Evolutionary conservation across 2,888 invertebrate species (phyloP).

Genomic region (Syrphus vitripennis): DNA sequence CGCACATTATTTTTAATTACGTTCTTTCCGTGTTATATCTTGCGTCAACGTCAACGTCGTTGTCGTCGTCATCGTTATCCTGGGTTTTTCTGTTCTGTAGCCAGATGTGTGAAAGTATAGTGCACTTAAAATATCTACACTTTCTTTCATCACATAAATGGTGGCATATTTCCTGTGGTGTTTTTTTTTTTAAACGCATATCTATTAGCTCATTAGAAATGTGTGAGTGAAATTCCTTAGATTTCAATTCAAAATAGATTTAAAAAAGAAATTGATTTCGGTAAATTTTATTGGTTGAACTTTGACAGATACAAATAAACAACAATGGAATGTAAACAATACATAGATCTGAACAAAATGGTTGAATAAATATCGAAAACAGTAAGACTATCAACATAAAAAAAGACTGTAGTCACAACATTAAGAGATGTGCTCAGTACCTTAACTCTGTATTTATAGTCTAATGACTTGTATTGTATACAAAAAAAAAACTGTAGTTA

Average conservation of each 20-base stretch:
- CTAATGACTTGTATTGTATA: no score
- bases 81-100: background rate
- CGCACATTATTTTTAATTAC: slow-evolving; percentile 35
- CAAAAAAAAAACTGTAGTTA: no score
- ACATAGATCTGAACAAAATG: no score
- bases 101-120: slow-evolving; percentile 19
- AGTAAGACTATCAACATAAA: no score
- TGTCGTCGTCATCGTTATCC: slow-evolving; percentile 11
- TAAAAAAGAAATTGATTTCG: background rate
- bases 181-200: background rate
- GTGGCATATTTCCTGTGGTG: background rate
- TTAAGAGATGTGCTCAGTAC: no score
- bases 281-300: no score
- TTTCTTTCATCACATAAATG: background rate
- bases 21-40: slow-evolving; percentile 15
- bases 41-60: no score
- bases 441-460: no score
- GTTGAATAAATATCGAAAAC: no score
- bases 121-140: background rate
- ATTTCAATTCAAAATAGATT: background rate
- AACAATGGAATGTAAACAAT: no score
- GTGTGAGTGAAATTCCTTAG: background rate
- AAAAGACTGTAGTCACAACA: no score
- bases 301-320: no score
- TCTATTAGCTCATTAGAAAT: background rate